Evolutionary conservation across 2,888 invertebrate genomes (phyloP).

Genomic region (Leptogaster cylindrica): DNA sequence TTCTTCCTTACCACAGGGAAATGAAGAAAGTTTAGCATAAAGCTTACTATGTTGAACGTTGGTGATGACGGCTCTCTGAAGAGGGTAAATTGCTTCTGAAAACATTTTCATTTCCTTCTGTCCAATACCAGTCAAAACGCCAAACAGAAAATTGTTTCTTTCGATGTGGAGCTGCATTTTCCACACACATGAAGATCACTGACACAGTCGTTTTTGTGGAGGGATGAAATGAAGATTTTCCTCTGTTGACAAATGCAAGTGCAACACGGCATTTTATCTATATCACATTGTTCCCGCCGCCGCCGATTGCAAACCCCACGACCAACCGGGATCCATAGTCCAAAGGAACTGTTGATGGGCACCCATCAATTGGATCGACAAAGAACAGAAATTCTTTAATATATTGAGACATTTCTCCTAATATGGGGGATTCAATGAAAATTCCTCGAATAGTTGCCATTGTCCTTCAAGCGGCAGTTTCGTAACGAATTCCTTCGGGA

Average conservation of each 20-base stretch:
- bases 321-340: too few relatives aligned
- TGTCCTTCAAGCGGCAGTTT: too few relatives aligned
- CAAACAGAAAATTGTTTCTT: too few relatives aligned
- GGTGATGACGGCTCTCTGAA: constrained; percentile 9
- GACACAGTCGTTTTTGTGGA: constrained; percentile 10
- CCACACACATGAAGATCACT: constrained; percentile 9
- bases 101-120: constrained; percentile 35
- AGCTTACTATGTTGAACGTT: not conserved
- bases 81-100: constrained; percentile 36
- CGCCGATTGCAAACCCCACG: too few relatives aligned
- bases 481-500: too few relatives aligned
- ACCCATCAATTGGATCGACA: too few relatives aligned
- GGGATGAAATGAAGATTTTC: constrained; percentile 29
- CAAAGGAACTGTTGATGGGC: too few relatives aligned
- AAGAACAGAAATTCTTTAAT: constrained; percentile 12
- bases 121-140: constrained; percentile 23
- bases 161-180: not conserved
- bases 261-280: too few relatives aligned
- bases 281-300: too few relatives aligned
- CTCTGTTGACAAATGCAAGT: too few relatives aligned
- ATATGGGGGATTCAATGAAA: constrained; percentile 35
- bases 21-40: not conserved
- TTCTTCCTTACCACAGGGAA: too few relatives aligned
- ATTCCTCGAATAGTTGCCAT: constrained; percentile 26
- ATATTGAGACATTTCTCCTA: constrained; percentile 34